Base-by-base conservation (phyloP, 2,888 invertebrate species). In the Molorchus minor region DNA sequence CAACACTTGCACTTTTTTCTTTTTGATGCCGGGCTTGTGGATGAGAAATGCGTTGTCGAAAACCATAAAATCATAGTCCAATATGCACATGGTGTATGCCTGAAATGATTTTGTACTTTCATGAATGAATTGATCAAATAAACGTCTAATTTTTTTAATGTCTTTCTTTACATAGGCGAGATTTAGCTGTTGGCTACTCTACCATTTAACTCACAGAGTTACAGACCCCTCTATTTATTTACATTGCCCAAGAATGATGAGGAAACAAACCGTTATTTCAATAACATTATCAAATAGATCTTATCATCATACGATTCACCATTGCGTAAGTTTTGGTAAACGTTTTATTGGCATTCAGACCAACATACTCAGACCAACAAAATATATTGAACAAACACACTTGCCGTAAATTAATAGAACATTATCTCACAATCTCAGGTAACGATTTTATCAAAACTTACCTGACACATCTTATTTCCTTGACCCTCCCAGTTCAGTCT, bases 401-500 rank as follows among this genome's bases (percentile, higher is more conserved):
- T 10, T 8, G 13, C 36, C 8, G 20, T 25, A 17, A 25, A 16
- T 3, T 3, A 46, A 16, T 20, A 7, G 19, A 15, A 33, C 15
- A 45, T 12, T 10, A 13, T 10, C 3, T 7, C 8, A n/a, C 13
- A 29, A 29, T 25, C 29, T 33, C 10, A 0, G 10, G 8, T 20
- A 19, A 7, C 8, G 19, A 19, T 10, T 20, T 16, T 43, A 10
- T 1, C 8, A 19, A 19, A 16, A 15, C 46, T 47, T 60, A 71
- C 70, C 58, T 72, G 70, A 29, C 67, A 59, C 71, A 74, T 72
- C 69, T 77, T 77, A 53, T 77, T 75, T 40, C 68, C 67, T 61
- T 75, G 73, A 1, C 77, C 77, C 64, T 77, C 77, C 77, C 77
- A 77, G 21, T 68, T 72, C 20, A 76, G 46, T 35, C 76, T 41